Conservation (phyloP, 2,888 invertebrate species). For the Diachrysia chrysitis region DNA sequence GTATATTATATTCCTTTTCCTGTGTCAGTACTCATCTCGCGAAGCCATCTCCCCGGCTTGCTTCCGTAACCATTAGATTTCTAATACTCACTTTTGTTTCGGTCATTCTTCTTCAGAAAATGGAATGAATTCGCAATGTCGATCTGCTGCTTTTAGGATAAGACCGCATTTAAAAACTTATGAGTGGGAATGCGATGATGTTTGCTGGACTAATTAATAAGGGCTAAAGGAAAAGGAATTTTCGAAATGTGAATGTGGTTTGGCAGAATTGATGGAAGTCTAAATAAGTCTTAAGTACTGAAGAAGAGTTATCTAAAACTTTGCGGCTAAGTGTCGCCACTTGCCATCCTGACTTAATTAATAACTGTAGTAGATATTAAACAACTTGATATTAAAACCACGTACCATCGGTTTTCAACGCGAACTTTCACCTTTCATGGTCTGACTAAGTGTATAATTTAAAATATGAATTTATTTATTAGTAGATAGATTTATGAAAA, state of each 20-base stretch:
- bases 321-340: constrained; percentile 5
- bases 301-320: not conserved
- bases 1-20: constrained; percentile 10
- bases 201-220: constrained; percentile 26
- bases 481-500: constrained; percentile 48
- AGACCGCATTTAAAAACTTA: constrained; percentile 45
- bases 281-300: not conserved
- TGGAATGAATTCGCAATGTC: constrained; percentile 11
- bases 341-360: constrained; percentile 23
- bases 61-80: not conserved
- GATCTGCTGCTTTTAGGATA: constrained; percentile 20
- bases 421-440: constrained; percentile 32
- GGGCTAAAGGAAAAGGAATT: not conserved
- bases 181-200: constrained; percentile 34
- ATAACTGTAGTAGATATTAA: constrained; percentile 23
- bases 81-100: not conserved
- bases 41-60: constrained; percentile 5
- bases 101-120: constrained; percentile 10
- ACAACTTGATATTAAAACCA: constrained; percentile 24
- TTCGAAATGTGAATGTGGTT: not conserved
- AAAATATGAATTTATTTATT: constrained; percentile 34
- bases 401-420: constrained; percentile 14
- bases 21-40: constrained; percentile 7
- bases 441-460: constrained; percentile 37
- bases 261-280: not conserved